Base-by-base conservation (phyloP, 1,140 invertebrate genomes). In the Drosophila sechellia region DNA sequence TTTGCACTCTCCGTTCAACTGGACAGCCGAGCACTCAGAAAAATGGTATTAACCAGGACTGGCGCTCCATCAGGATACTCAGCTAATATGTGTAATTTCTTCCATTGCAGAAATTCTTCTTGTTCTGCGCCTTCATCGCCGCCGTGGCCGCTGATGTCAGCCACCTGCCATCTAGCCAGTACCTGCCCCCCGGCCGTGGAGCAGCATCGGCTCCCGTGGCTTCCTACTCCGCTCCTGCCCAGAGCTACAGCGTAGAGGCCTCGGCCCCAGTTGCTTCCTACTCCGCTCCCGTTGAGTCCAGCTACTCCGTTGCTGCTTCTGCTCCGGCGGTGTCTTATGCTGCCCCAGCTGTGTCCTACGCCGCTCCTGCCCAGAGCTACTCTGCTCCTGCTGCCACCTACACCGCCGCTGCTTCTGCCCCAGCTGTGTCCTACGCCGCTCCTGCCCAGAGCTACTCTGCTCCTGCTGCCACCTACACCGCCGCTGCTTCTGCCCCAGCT, bases 111-210 rank as follows among this genome's bases (percentile, higher is more conserved):
- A 90, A 90, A 90, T 46, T 90, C 60, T 71, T 90, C 39, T 71
- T 90, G 77, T 75, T 90, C 79, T 87, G 81, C 69, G 87, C 87
- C 55, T 58, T 90, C 37, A 65, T 90, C 34, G 87, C 87, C 53
- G 81, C 56, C 68, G 87, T 81, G 48, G 74, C 83, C 54, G 87
- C 87, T 49, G 87, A 90, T 71, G 87, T 90, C 60, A 90, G 84
- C 75, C 83, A 89, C 56, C 70, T 87, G 84, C 89, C 89, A 43
- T 68, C 73, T 50, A 91, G 73, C 76, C 60, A 89, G 49, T 91
- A 91, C 43, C 68, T 91, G 75, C 89, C 89, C 12, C 87, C 87
- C 20, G 12, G 35, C 49, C 64, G 43, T 27, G 69, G 42, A 11
- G 71, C 60, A 22, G 74, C 79, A 13, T 81, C 79, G 13, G 68